Evolutionary conservation across 2,113 vertebrate genomes (phyloP).

Genomic region (Chauna torquata): DNA sequence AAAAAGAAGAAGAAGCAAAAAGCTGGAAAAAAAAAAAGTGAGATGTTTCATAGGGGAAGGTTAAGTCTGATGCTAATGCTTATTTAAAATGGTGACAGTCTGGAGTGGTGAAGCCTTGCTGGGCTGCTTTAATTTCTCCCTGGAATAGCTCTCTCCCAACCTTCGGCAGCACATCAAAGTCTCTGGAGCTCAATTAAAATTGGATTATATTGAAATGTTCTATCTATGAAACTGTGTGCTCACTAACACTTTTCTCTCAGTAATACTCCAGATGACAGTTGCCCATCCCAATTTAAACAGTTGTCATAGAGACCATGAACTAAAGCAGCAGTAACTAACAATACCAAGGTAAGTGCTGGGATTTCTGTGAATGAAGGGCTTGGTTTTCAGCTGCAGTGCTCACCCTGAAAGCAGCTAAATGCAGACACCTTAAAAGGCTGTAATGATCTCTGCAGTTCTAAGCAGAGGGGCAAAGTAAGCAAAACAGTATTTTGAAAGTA

Average conservation of each 20-base stretch:
- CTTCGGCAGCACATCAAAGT: slow-evolving; percentile 93
- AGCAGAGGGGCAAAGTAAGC: slow-evolving; percentile 11
- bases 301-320: slow-evolving; percentile 94
- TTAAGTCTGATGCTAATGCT: slow-evolving; percentile 95
- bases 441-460: neutral
- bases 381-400: slow-evolving; percentile 46
- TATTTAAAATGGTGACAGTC: slow-evolving; percentile 93
- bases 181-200: slow-evolving; percentile 99
- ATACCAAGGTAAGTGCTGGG: slow-evolving; percentile 79
- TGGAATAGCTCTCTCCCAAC: slow-evolving; percentile 93
- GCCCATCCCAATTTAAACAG: slow-evolving; percentile 94
- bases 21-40: slow-evolving; percentile 67
- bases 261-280: slow-evolving; percentile 95
- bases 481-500: neutral
- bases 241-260: slow-evolving; percentile 89
- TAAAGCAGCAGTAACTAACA: slow-evolving; percentile 76
- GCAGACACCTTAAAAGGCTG: slow-evolving; percentile 26
- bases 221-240: slow-evolving; percentile 86
- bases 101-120: slow-evolving; percentile 82
- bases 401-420: slow-evolving; percentile 40
- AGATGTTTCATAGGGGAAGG: slow-evolving; percentile 86
- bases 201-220: slow-evolving; percentile 98
- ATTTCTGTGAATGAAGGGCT: slow-evolving; percentile 76
- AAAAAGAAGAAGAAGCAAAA: slow-evolving; percentile 52
- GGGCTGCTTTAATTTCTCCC: slow-evolving; percentile 96